Evolutionary conservation across 2,797 vertebrate genomes (phyloP), one percentile per base, ranked within the genome.

Genomic region (Paedocypris micromegethes): DNA sequence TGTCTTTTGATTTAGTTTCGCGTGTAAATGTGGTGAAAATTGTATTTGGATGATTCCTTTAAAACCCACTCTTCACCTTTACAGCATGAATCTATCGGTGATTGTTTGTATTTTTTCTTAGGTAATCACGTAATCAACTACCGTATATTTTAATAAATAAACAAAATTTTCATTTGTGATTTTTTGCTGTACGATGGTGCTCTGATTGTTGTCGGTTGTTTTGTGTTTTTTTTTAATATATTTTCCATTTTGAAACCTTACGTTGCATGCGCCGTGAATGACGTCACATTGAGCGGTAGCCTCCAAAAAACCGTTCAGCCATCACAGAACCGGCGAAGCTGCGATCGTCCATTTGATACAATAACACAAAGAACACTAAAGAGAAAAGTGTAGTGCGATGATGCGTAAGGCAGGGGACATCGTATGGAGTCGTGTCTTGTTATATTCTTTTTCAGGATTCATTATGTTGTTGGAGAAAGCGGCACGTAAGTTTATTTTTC

Each of bases 381-480:
- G 43, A 37, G 58, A 41, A 58, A 40, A 62, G 0, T 46, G 4
- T 44, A 9, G 3, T 58, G 9, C 68, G 57, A 53, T 23, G 6
- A 72, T 71, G 68, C 62, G 62, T 42, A 66, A 61, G 37, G 48
- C 47, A 70, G 58, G 53, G 43, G 58, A 9, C 43, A 49, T 59
- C 49, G 64, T 9, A 5, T 89, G 89, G 75, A 89, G 87, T 78
- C 86, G 88, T 80, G 80, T 88, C 59, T 86, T 83, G 78, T 75
- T 91, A n/a, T 89, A 87, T 68, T 73, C 77, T 60, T 85, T 88
- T 58, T 88, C 88, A 77, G 87, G 84, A 81, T 78, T 89, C 51
- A 81, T 91, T 72, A 52, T 88, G 71, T 65, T 89, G 67, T 85
- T 86, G 42, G 89, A 91, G 83, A 86, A 88, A 83, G 85, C 83